Percentiles rank a stretch among this genome's conserved stretches.
These are phyloP conservation scores for Porites cylindrica DNA, from an alignment of 92 coral and sea anemone genomes.

Conservation along the genomic window DNA sequence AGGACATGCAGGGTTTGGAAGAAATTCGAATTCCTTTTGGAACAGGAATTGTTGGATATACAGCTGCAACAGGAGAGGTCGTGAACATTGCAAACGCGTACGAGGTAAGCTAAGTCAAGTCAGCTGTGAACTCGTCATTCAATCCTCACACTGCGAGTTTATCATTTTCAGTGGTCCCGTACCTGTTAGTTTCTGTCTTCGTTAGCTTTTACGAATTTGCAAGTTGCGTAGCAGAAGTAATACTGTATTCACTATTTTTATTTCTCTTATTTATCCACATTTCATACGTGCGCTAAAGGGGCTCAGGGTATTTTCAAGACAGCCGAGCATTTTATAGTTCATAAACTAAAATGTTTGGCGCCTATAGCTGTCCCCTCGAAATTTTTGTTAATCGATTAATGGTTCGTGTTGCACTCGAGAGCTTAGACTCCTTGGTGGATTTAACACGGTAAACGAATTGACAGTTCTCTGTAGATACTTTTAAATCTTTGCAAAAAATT, in stretches of 20 bases:
- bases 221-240: slow-evolving; percentile 4
- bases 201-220: neutral
- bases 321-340: slow-evolving; percentile 27
- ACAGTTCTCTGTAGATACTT: slow-evolving; percentile 15
- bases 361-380: slow-evolving; percentile 11
- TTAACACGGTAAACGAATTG: slow-evolving; percentile 39
- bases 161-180: neutral
- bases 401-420: slow-evolving; percentile 29
- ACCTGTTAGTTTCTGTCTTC: slow-evolving; percentile 27
- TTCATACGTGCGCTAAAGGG: neutral
- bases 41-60: slow-evolving; percentile 98
- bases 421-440: slow-evolving; percentile 36
- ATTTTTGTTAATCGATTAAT: slow-evolving; percentile 48
- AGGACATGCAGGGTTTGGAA: slow-evolving; percentile 94
- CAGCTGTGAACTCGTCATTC: neutral
- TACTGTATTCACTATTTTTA: slow-evolving; percentile 1
- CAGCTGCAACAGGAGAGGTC: slow-evolving; percentile 97
- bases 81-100: slow-evolving; percentile 98
- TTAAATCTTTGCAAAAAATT: slow-evolving; percentile 12
- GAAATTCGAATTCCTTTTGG: slow-evolving; percentile 98
- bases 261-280: neutral
- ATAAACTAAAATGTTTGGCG: slow-evolving; percentile 39
- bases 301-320: neutral
- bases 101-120: slow-evolving; percentile 73
- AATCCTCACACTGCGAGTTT: slow-evolving; percentile 1